These are phyloP conservation scores for Hydropotes inermis DNA, from an alignment of 2,113 vertebrate species.

Conservation along the genomic window DNA sequence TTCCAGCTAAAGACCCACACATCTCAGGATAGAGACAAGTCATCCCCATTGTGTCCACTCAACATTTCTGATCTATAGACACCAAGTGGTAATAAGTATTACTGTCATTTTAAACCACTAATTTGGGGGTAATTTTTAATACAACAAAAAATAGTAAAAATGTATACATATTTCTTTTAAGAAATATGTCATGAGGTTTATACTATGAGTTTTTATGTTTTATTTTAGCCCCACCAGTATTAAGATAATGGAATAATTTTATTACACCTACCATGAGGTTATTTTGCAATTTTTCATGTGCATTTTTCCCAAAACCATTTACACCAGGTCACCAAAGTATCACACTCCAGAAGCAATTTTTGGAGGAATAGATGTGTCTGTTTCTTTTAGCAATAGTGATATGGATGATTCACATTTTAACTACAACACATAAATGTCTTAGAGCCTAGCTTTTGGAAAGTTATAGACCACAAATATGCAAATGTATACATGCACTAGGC, in stretches of 20 bases:
- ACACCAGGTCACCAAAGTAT: not conserved
- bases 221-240: not conserved
- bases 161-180: not conserved
- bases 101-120: not conserved
- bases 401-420: constrained; percentile 22
- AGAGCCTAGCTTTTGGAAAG: constrained; percentile 17
- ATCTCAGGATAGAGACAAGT: not conserved
- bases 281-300: not conserved
- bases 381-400: not conserved
- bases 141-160: not conserved
- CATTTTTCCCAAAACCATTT: not conserved
- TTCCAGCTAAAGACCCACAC: not conserved
- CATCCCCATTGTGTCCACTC: not conserved
- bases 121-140: not conserved
- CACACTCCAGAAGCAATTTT: not conserved
- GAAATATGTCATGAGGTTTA: not conserved
- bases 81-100: not conserved
- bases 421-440: constrained; percentile 28
- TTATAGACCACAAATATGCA: constrained; percentile 54
- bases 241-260: not conserved
- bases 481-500: not conserved
- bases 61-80: not conserved
- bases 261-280: not conserved
- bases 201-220: not conserved
- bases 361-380: not conserved